phyloP scores from a whole-genome alignment of 2,888 invertebrate species.

The Lamproptera curius region DNA sequence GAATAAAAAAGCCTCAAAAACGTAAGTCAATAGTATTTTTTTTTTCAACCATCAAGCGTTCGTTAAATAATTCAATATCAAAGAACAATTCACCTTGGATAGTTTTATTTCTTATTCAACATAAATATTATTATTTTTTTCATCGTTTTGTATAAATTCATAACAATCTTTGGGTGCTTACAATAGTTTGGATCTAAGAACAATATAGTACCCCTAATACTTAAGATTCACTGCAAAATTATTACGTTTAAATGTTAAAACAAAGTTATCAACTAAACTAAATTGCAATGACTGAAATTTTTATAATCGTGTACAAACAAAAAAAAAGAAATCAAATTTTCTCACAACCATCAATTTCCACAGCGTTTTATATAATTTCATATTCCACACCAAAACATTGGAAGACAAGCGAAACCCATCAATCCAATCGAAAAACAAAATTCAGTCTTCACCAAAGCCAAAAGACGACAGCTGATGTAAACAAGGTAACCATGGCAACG shows the following conservation, averaged over 20 bases:
- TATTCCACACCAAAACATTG: slow-evolving; percentile 20
- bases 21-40: no score
- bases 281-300: slow-evolving; percentile 63
- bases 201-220: slow-evolving; percentile 50
- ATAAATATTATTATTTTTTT: slow-evolving; percentile 78
- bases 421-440: slow-evolving; percentile 5
- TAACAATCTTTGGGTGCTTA: slow-evolving; percentile 78
- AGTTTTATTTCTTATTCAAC: slow-evolving; percentile 75
- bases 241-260: slow-evolving; percentile 35
- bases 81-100: slow-evolving; percentile 50
- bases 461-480: no score
- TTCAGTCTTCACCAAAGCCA: no score
- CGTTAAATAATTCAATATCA: slow-evolving; percentile 26
- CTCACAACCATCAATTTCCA: slow-evolving; percentile 18
- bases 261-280: slow-evolving; percentile 34
- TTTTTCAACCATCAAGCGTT: slow-evolving; percentile 7
- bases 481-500: no score
- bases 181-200: slow-evolving; percentile 56
- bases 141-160: slow-evolving; percentile 78
- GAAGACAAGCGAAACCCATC: slow-evolving; percentile 28
- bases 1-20: no score
- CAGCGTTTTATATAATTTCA: not conserved
- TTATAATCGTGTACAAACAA: slow-evolving; percentile 23
- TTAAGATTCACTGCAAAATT: slow-evolving; percentile 34
- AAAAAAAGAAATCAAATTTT: no score